Evolutionary conservation across 2,113 vertebrate genomes (phyloP), one percentile per base, ranked within the genome.

Genomic region (Notechis scutatus): DNA sequence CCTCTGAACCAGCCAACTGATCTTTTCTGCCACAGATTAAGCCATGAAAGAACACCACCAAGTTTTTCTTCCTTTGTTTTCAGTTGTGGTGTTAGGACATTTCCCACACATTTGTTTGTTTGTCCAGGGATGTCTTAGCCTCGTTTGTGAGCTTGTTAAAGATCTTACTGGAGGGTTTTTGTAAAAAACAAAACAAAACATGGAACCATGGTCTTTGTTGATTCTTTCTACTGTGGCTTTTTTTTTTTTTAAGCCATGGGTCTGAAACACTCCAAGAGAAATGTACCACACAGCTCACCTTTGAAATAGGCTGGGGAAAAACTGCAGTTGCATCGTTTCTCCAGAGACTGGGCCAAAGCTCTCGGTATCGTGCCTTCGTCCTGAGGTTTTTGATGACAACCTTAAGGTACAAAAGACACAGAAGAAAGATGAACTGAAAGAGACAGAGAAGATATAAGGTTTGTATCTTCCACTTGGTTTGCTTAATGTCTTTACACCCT

Each of bases 241-340:
- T 3, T 42, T 42, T 42, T 42, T 59, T 23, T 57, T 57, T 57
- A 7, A 91, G 86, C 26, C 55, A 10, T 15, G 56, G 14, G 4
- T 12, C 59, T 92, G 56, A 26, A 90, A 91, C 24, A 18, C 86
- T 56, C 4, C 55, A 3, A 64, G 23, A n/a, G 54, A 12, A 23
- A 21, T 24, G 23, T 4, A n/a, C 87, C 52, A 89, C 9, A 3
- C 12, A 2, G 18, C 92, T 95, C 90, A 96, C 95, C 95, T 95
- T 90, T 96, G 85, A 97, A 95, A 81, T 94, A 94, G 7, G 88
- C 94, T 52, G 69, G 45, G 89, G 95, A 94, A 26, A 96, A 34
- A 57, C 92, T 93, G 59, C 93, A 94, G n/a, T 61, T 81, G 91
- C 95, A 96, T 42, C 23, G 92, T 54, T 6, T 55, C 61, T 94